A percentile compares a stretch with the other conserved stretches of the same genome.
Conservation (phyloP, 2,797 vertebrate genomes). For the Muscicapa striata region DNA sequence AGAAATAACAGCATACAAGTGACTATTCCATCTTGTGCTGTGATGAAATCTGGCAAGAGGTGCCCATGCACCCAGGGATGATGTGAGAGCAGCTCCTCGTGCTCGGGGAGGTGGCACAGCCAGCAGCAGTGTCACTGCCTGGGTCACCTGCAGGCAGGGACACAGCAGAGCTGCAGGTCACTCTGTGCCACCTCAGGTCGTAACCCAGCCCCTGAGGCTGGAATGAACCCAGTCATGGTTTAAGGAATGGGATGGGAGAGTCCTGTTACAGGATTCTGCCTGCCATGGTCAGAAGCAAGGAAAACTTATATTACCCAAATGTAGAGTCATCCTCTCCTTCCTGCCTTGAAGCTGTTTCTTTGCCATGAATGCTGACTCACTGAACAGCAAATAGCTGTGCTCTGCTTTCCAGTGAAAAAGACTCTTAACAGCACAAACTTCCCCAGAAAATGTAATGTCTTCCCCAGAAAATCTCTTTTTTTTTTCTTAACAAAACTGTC, state of each 20-base stretch:
- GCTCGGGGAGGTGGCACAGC: not conserved
- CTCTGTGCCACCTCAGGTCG: not conserved
- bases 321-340: not conserved
- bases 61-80: not conserved
- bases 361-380: not conserved
- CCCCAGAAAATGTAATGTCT: not conserved
- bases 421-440: not conserved
- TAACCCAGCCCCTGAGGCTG: not conserved
- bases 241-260: not conserved
- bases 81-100: not conserved
- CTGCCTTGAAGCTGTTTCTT: not conserved
- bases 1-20: not conserved
- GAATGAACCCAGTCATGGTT: rapidly evolving
- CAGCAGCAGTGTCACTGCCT: not conserved
- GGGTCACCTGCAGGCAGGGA: not conserved
- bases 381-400: not conserved
- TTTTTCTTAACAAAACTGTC: not conserved
- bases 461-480: no score
- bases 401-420: not conserved
- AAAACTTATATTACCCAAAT: not conserved
- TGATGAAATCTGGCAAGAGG: not conserved
- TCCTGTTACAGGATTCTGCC: not conserved
- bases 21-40: not conserved
- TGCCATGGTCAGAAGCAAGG: not conserved
- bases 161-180: not conserved